Evolutionary conservation across 2,113 vertebrate species (phyloP).

Genomic region (Numenius arquata): DNA sequence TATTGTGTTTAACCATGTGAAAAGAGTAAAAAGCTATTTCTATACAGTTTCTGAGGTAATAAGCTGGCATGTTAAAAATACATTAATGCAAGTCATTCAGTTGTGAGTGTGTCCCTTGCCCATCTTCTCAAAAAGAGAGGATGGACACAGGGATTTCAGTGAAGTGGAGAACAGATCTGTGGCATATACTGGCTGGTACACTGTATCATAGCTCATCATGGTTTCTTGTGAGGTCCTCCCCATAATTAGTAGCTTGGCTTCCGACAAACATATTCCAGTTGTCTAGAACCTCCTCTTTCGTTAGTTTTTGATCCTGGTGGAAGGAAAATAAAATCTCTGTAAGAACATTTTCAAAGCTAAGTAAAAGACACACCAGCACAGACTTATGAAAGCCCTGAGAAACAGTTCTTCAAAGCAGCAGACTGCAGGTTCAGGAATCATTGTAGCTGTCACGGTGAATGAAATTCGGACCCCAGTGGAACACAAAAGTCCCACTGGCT

Average conservation of each 20-base stretch:
- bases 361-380: not conserved
- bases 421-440: not conserved
- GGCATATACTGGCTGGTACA: not conserved
- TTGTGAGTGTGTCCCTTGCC: not conserved
- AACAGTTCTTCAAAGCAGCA: not conserved
- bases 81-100: conserved; percentile 9
- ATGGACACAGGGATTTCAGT: not conserved
- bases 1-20: conserved; percentile 19
- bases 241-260: conserved; percentile 98
- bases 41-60: conserved; percentile 54
- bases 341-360: not conserved
- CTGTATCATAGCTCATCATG: conserved; percentile 91
- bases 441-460: not conserved
- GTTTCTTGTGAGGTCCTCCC: conserved; percentile 94
- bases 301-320: conserved; percentile 89
- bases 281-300: conserved; percentile 92
- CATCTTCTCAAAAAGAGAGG: not conserved
- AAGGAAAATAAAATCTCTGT: conserved; percentile 5
- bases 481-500: not conserved
- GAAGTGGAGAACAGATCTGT: not conserved
- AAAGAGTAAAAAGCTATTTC: conserved; percentile 29
- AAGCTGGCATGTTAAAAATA: conserved; percentile 35
- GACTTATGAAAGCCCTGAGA: not conserved
- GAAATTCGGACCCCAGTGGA: not conserved
- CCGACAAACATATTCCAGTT: conserved; percentile 99